phyloP scores from a whole-genome alignment of 2,797 vertebrate species.

The Anguilla anguilla region DNA sequence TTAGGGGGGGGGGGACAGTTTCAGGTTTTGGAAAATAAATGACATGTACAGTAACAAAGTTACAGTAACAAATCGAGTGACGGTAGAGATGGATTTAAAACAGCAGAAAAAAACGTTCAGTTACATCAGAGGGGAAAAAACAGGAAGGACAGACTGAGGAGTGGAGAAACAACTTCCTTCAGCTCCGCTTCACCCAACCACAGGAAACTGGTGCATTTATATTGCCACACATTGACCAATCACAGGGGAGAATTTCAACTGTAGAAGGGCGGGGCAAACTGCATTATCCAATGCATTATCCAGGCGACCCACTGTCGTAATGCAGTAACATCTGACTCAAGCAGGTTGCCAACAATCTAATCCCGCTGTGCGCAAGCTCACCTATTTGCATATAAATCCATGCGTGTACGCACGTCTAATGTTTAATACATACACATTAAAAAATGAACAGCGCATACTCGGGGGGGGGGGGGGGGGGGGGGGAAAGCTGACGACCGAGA shows the following conservation, averaged over 20 bases:
- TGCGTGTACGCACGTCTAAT: not conserved
- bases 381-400: not conserved
- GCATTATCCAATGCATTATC: not conserved
- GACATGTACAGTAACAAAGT: not conserved
- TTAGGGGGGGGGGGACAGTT: too few relatives aligned
- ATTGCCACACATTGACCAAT: not conserved
- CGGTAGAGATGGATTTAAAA: not conserved
- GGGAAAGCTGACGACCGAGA: not conserved
- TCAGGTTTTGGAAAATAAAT: not conserved
- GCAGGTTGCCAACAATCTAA: not conserved
- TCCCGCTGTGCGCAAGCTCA: not conserved
- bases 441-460: not conserved
- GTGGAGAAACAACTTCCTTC: not conserved
- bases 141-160: not conserved
- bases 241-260: not conserved
- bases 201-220: not conserved
- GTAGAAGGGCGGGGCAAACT: not conserved
- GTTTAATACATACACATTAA: slow-evolving; percentile 5
- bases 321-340: not conserved
- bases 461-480: not conserved
- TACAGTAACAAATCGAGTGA: too few relatives aligned
- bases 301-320: not conserved
- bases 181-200: not conserved
- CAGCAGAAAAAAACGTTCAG: not conserved
- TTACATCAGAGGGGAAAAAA: not conserved